Conservation (phyloP, 2,797 vertebrate genomes). For the Acipenser oxyrinchus region DNA sequence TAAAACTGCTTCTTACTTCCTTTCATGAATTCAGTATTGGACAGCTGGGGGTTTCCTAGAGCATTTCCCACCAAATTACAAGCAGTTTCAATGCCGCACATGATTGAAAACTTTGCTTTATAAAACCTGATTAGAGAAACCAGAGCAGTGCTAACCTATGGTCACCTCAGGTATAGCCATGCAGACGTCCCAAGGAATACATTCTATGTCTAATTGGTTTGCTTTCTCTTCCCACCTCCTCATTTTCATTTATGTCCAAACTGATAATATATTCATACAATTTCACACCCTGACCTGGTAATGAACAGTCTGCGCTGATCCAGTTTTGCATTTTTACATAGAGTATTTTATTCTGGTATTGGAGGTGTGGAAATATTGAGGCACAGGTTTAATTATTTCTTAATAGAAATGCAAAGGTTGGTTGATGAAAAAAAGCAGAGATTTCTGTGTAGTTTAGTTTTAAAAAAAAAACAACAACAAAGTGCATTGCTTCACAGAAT, state of each 20-base stretch:
- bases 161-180: constrained; percentile 50
- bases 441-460: not conserved
- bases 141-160: constrained; percentile 52
- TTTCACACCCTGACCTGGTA: constrained; percentile 22
- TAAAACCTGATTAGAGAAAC: constrained; percentile 63
- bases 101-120: constrained; percentile 1
- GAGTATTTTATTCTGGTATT: not conserved
- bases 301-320: constrained; percentile 15
- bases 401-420: not conserved
- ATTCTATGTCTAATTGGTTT: constrained; percentile 57
- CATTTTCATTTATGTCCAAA: constrained; percentile 21
- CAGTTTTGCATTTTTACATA: constrained; percentile 15
- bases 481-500: too few relatives aligned
- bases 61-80: not conserved
- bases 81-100: not conserved
- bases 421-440: not conserved
- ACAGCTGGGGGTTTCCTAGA: too few relatives aligned
- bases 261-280: constrained; percentile 25
- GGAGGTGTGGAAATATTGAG: not conserved
- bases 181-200: constrained; percentile 47
- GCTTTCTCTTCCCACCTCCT: constrained; percentile 39
- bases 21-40: too few relatives aligned
- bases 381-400: not conserved
- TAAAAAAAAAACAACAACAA: too few relatives aligned
- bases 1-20: too few relatives aligned